Conservation (phyloP, 1,140 invertebrate genomes). For the Atopsyche davidsoni region DNA sequence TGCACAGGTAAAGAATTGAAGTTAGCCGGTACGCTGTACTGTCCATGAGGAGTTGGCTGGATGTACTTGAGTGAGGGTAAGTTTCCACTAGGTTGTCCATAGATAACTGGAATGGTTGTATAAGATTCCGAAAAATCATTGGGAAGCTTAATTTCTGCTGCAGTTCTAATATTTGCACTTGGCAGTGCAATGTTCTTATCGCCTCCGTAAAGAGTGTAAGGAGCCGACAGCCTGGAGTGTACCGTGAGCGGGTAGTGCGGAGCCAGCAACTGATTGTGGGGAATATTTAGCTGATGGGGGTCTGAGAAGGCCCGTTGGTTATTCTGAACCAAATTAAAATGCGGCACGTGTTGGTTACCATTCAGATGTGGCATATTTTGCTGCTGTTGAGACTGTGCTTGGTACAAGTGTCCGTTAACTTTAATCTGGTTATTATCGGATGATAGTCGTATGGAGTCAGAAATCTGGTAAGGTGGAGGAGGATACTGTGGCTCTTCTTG, state of each 20-base stretch:
- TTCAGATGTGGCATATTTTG: slow-evolving; percentile 1
- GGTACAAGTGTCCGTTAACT: slow-evolving; percentile 5
- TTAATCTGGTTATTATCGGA: slow-evolving; percentile 10
- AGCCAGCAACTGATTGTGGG: slow-evolving; percentile 13
- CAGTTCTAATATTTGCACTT: slow-evolving; percentile 6
- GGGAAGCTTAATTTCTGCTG: slow-evolving; percentile 16
- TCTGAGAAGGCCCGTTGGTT: slow-evolving; percentile 1
- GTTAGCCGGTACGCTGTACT: slow-evolving; percentile 3
- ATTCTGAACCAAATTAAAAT: slow-evolving; percentile 3
- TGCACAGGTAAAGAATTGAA: slow-evolving; percentile 5
- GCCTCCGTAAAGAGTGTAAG: slow-evolving; percentile 10
- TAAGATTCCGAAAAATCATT: slow-evolving; percentile 14
- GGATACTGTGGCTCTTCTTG: slow-evolving; percentile 5
- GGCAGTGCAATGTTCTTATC: slow-evolving; percentile 20
- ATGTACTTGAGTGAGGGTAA: slow-evolving; percentile 14
- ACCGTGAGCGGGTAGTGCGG: slow-evolving; percentile 16
- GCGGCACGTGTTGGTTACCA: background rate
- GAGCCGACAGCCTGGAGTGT: slow-evolving; percentile 10
- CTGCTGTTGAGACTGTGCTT: background rate
- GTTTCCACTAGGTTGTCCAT: slow-evolving; percentile 17
- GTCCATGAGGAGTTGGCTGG: slow-evolving; percentile 9
- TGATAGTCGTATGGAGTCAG: slow-evolving; percentile 3
- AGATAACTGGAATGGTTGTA: slow-evolving; percentile 18
- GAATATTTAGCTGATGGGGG: slow-evolving; percentile 5
- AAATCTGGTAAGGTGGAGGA: slow-evolving; percentile 1